Base-by-base conservation (phyloP, 1,140 invertebrate genomes). In the Carposina sasakii region DNA sequence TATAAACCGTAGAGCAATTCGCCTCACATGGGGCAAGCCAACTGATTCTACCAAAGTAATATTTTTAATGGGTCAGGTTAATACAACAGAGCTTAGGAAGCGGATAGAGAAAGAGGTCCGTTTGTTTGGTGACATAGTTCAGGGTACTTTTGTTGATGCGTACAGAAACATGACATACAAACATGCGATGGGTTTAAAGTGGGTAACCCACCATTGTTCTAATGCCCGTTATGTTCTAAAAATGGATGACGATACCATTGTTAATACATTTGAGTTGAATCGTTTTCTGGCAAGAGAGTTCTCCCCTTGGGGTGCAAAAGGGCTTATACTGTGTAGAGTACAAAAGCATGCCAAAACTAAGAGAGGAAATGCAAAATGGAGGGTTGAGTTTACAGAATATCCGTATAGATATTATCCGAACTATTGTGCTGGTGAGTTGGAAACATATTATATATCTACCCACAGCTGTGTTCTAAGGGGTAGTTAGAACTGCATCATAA, bases 151-250 rank as follows among this genome's bases (percentile, higher is more conserved):
- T 71, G 40, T 87, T n/a, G 94, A 95, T 76, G 85, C 86, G 31
- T 95, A 95, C 67, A 87, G 90, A 54, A 96, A 95, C 79, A 87
- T 96, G 71, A 94, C 93, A 1, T 93, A 94, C 67, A 96, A 96
- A 77, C 92, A 94, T 71, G 89, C 92, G 10, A 92, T 93, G 88
- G 90, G 88, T 2, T 86, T 95, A n/a, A 93, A 93, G 68, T 96
- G 93, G 90, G 88, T 89, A 31, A 86, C 88, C 16, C 89, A 90
- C 62, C 87, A 90, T 76, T 91, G 90, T 75, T 75, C 85, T 50
- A 81, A 88, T 57, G 91, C 90, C 42, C 89, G 88, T 66, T 92
- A 91, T 73, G 76, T 93, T 50, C 82, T 93, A 51, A 93, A 93
- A 76, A 88, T 89, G 61, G 92, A 94, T 63, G 92, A 93, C 59